Evolutionary conservation across 2,113 vertebrate genomes (phyloP).

Genomic region (Festucalex cinctus): DNA sequence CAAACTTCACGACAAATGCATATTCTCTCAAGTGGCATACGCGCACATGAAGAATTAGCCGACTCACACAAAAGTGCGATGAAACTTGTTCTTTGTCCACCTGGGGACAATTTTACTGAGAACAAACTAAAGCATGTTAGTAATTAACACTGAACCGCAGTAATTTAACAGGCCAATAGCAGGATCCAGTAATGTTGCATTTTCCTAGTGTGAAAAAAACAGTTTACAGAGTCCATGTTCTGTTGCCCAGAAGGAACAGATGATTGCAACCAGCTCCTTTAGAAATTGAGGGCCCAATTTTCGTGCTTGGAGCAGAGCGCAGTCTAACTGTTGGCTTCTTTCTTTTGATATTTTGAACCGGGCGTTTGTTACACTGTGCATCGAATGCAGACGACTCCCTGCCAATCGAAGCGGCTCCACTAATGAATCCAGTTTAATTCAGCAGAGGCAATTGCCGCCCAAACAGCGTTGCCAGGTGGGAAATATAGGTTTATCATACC

Average conservation of each 20-base stretch:
- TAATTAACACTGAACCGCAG: neutral
- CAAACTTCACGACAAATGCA: neutral
- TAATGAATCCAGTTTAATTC: too few species aligned
- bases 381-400: too few species aligned
- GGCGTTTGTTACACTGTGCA: too few species aligned
- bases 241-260: neutral
- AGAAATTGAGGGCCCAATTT: neutral
- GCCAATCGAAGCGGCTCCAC: too few species aligned
- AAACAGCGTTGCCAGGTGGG: too few species aligned
- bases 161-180: neutral
- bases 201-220: neutral
- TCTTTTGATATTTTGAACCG: too few species aligned
- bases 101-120: constrained; percentile 63
- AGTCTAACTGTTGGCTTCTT: too few species aligned
- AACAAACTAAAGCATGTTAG: neutral
- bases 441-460: too few species aligned
- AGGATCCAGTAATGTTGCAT: neutral
- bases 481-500: too few species aligned
- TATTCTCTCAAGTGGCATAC: neutral
- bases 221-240: neutral
- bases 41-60: constrained; percentile 62
- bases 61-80: constrained; percentile 65
- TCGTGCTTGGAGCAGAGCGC: too few species aligned
- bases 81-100: constrained; percentile 67
- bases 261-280: neutral